A percentile compares a stretch with the other conserved stretches of the same genome.
These are phyloP conservation scores for Alloplasta piceator DNA, from an alignment of 2,888 invertebrate species.

Conservation along the genomic window DNA sequence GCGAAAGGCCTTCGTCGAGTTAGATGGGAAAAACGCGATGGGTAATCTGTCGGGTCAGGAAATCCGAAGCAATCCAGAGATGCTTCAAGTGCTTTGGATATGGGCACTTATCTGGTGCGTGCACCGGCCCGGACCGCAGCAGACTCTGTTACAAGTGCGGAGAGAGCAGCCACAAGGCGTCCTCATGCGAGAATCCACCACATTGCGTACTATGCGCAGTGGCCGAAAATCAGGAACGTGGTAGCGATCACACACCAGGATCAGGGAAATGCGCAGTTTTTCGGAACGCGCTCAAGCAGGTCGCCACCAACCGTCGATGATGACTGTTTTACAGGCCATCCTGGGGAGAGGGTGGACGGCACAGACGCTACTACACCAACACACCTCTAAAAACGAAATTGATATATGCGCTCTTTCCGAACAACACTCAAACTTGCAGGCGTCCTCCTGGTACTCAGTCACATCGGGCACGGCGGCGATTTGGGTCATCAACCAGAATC, in stretches of 20 bases:
- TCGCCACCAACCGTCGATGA: constrained; percentile 4
- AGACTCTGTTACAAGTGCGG: constrained; percentile 65
- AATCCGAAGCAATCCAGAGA: background rate
- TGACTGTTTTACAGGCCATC: constrained; percentile 35
- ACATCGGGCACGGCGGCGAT: constrained; percentile 39
- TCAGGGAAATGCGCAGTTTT: constrained; percentile 31
- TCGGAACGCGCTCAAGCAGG: constrained; percentile 21
- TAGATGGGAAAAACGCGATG: constrained; percentile 38
- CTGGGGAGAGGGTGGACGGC: constrained; percentile 28
- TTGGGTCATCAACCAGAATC: constrained; percentile 17
- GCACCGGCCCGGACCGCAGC: constrained; percentile 54
- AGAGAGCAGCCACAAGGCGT: constrained; percentile 54
- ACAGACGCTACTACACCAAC: constrained; percentile 22
- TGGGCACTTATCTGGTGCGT: constrained; percentile 36
- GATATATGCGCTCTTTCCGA: constrained; percentile 53
- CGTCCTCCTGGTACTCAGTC: constrained; percentile 18
- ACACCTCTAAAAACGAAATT: constrained; percentile 21
- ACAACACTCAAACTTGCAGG: constrained; percentile 34
- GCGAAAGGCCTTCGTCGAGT: constrained; percentile 16
- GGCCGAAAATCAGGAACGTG: constrained; percentile 14
- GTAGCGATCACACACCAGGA: constrained; percentile 28
- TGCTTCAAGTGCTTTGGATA: constrained; percentile 50
- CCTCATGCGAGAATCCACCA: constrained; percentile 23
- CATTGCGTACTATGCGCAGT: constrained; percentile 60
- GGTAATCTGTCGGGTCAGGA: constrained; percentile 22